Conservation (phyloP, 2,888 invertebrate species). For the Euspilapteryx auroguttella region DNA sequence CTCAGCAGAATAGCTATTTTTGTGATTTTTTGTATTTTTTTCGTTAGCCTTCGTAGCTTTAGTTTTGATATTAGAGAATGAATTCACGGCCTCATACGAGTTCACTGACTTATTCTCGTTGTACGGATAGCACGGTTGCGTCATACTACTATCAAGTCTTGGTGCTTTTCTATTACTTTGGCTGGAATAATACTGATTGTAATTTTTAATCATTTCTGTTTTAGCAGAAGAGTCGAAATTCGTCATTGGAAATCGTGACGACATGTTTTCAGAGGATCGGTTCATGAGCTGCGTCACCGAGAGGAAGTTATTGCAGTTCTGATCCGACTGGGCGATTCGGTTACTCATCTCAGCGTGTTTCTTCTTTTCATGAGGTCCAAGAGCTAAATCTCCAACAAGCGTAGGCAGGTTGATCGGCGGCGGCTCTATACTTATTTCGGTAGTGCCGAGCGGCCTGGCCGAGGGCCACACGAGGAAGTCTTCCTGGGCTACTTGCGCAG, state of each 20-base stretch:
- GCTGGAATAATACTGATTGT: slow-evolving; percentile 24
- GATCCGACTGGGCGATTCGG: slow-evolving; percentile 25
- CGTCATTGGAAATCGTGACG: slow-evolving; percentile 28
- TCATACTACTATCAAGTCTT: slow-evolving; percentile 26
- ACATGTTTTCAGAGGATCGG: slow-evolving; percentile 34
- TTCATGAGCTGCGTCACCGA: slow-evolving; percentile 54
- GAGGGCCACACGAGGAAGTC: slow-evolving; percentile 49
- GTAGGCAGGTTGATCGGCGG: slow-evolving; percentile 51
- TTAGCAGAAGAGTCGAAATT: slow-evolving; percentile 25
- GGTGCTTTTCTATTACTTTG: slow-evolving; percentile 28
- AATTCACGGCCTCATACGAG: slow-evolving; percentile 27
- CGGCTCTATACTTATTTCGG: slow-evolving; percentile 51
- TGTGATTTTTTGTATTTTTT: slow-evolving; percentile 33
- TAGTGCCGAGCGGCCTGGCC: slow-evolving; percentile 37
- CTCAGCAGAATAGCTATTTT: slow-evolving; percentile 50
- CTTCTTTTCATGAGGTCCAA: slow-evolving; percentile 50
- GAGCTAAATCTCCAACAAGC: slow-evolving; percentile 43
- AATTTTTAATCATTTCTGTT: slow-evolving; percentile 24
- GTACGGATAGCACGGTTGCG: slow-evolving; percentile 36
- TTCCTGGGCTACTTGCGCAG: slow-evolving; percentile 33
- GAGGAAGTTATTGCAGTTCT: slow-evolving; percentile 44
- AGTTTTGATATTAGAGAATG: slow-evolving; percentile 27
- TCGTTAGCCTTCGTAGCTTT: slow-evolving; percentile 29
- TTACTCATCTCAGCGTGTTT: slow-evolving; percentile 29
- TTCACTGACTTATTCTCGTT: slow-evolving; percentile 32